phyloP scores from a whole-genome alignment of 1,140 invertebrate species.

The Conus ventricosus region DNA sequence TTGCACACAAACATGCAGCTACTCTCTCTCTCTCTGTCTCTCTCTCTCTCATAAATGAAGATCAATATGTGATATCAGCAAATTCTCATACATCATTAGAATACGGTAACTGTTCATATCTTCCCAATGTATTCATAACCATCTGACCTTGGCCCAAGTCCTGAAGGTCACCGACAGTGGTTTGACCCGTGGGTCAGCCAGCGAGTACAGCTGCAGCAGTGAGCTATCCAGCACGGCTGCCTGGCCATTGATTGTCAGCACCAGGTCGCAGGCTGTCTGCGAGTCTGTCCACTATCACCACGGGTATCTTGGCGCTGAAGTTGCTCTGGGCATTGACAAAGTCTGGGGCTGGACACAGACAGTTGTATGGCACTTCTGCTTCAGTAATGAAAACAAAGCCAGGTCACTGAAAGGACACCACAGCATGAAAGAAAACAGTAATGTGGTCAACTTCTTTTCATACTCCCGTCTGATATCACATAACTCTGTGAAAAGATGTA shows the following conservation, averaged over 20 bases:
- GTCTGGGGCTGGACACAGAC: slow-evolving; percentile 52
- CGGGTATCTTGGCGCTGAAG: slow-evolving; percentile 69
- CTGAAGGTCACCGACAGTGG: slow-evolving; percentile 65
- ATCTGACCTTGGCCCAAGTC: slow-evolving; percentile 70
- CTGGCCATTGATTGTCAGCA: slow-evolving; percentile 63
- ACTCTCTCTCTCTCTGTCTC: too few species aligned
- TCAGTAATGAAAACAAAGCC: too few species aligned
- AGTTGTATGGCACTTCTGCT: background rate
- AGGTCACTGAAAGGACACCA: too few species aligned
- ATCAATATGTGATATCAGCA: too few species aligned
- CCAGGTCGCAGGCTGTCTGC: slow-evolving; percentile 49
- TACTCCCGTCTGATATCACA: too few species aligned
- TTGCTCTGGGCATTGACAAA: slow-evolving; percentile 67
- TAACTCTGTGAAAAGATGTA: too few species aligned
- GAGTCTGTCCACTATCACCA: slow-evolving; percentile 61
- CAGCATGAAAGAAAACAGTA: too few species aligned
- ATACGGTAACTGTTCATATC: too few species aligned
- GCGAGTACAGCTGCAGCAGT: slow-evolving; percentile 64
- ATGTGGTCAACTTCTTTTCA: background rate
- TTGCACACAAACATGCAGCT: too few species aligned
- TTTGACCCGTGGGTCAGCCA: slow-evolving; percentile 62
- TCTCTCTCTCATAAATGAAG: too few species aligned
- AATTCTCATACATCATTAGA: too few species aligned
- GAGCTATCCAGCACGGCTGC: slow-evolving; percentile 60
- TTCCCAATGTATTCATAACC: too few species aligned